Conservation (phyloP, 2,888 invertebrate species). For the Agrochola macilenta region DNA sequence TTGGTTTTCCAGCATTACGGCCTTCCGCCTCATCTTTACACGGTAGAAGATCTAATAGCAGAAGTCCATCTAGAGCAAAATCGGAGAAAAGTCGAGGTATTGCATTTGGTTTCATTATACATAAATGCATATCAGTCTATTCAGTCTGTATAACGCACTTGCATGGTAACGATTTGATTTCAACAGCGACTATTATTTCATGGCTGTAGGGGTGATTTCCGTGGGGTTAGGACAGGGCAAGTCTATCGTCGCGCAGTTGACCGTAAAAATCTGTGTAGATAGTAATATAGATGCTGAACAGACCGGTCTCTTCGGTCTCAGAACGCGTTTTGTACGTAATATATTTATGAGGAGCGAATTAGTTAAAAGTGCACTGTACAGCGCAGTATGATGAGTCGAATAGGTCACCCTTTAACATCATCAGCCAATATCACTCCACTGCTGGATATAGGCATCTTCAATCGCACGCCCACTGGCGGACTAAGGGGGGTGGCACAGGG, state of each 20-base stretch:
- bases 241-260: not conserved
- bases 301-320: too few relatives aligned
- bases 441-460: too few relatives aligned
- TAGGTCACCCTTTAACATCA: too few relatives aligned
- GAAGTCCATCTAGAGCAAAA: constrained; percentile 37
- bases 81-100: constrained; percentile 42
- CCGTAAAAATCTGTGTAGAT: too few relatives aligned
- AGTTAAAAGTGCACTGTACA: too few relatives aligned
- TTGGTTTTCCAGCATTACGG: constrained; percentile 46
- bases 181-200: not conserved
- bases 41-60: constrained; percentile 32
- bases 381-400: too few relatives aligned
- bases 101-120: not conserved
- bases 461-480: too few relatives aligned
- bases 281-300: too few relatives aligned
- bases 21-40: constrained; percentile 36
- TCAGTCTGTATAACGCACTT: not conserved
- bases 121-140: not conserved
- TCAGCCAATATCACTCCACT: too few relatives aligned
- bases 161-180: not conserved
- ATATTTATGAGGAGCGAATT: too few relatives aligned
- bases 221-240: not conserved
- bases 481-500: too few relatives aligned
- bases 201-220: not conserved
- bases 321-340: too few relatives aligned